Base-by-base conservation (phyloP, 2,888 invertebrate species). In the Labia minor region DNA sequence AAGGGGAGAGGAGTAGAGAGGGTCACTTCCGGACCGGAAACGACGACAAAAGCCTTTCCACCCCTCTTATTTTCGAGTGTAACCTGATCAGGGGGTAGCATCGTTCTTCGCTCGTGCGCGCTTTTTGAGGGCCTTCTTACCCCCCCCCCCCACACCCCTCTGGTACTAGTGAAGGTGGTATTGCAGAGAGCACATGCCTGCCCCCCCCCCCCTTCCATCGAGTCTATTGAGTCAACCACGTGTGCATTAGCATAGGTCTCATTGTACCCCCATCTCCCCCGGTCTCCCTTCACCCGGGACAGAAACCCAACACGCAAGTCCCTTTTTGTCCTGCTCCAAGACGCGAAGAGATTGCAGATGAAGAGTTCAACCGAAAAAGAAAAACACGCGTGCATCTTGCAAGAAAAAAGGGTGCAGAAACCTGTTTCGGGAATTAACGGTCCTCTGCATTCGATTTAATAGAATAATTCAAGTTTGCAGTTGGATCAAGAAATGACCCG, bases 211-310 rank as follows among this genome's bases (percentile, higher is more conserved):
- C n/a, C n/a, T n/a, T n/a, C n/a, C 49, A n/a, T 11, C 6, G 2
- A 4, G 6, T 16, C 49, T 16, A 49, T 49, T 49, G 49, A 49
- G 49, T 49, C 49, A 49, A 49, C 49, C 49, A 49, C 49, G 49
- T 49, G 49, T 49, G 49, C 49, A 49, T 49, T 49, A 49, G 49
- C 49, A 49, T 49, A 49, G 49, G 49, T 49, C 49, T 49, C 49
- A n/a, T 49, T 49, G 49, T 49, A 14, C 3, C 49, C 14, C 49
- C 49, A 4, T 16, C 49, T 2, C 33, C 33, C 33, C n/a, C n/a
- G n/a, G n/a, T n/a, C n/a, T n/a, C n/a, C n/a, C n/a, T n/a, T n/a
- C n/a, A n/a, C 33, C 11, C 33, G 6, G 11, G 33, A 11, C 11
- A 8, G 33, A n/a, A 49, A 49, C 49, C 49, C 49, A 10, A 49